Evolutionary conservation across 1,140 invertebrate genomes (phyloP).

Genomic region (Aphidius ervi): DNA sequence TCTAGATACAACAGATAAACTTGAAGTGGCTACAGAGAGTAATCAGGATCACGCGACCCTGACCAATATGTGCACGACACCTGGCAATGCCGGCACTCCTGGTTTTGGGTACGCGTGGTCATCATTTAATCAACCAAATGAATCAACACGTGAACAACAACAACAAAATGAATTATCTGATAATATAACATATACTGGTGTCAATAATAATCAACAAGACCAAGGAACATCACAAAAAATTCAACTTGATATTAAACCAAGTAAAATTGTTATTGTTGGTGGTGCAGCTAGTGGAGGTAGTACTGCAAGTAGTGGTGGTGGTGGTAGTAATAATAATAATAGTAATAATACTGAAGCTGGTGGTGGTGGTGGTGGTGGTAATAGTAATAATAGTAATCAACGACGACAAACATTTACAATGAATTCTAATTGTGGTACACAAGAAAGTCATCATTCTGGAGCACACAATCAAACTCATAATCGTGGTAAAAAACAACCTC

Average conservation of each 20-base stretch:
- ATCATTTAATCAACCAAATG: constrained; percentile 46
- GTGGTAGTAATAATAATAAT: too few relatives aligned
- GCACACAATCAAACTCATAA: constrained; percentile 48
- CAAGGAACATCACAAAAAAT: constrained; percentile 45
- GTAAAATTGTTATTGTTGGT: constrained; percentile 25
- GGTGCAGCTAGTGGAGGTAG: too few relatives aligned
- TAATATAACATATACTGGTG: constrained; percentile 48
- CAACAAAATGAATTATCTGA: constrained; percentile 43
- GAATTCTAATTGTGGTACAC: constrained; percentile 47
- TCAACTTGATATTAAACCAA: constrained; percentile 48
- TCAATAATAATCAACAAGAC: constrained; percentile 48
- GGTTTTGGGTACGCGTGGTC: constrained; percentile 52
- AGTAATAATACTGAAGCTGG: constrained; percentile 28
- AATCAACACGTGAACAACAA: constrained; percentile 29
- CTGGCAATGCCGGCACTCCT: constrained; percentile 45
- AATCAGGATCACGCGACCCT: constrained; percentile 39
- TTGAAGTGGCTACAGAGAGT: constrained; percentile 20
- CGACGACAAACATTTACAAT: constrained; percentile 47
- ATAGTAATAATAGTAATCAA: constrained; percentile 7
- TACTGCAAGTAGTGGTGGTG: too few relatives aligned
- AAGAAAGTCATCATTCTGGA: constrained; percentile 23
- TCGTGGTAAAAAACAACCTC: too few relatives aligned
- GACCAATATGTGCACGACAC: constrained; percentile 51
- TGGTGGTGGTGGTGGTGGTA: constrained; percentile 11
- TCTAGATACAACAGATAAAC: neutral